A percentile compares a stretch with the other conserved stretches of the same genome.
Conservation (phyloP, 2,888 invertebrate species). For the Drosophila eohydei region DNA sequence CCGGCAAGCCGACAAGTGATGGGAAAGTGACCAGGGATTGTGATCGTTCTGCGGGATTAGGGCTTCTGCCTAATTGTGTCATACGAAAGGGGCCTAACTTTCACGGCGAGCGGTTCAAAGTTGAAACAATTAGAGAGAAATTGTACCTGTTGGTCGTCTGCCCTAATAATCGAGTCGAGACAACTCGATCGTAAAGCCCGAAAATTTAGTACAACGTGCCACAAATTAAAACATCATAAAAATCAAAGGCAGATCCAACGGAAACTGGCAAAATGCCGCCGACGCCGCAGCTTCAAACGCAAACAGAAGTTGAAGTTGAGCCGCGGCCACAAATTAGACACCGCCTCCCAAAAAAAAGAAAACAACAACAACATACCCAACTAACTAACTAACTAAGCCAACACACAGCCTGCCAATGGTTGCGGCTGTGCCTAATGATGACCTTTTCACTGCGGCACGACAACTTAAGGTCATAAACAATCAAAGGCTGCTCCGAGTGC, state of each 20-base stretch:
- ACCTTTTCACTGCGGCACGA: constrained; percentile 83
- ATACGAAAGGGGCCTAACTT: constrained; percentile 22
- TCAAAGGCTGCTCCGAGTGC: constrained; percentile 69
- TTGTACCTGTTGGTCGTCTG: constrained; percentile 62
- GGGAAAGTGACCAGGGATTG: constrained; percentile 55
- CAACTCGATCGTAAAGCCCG: constrained; percentile 36
- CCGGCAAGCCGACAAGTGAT: constrained; percentile 69
- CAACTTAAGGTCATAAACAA: constrained; percentile 83
- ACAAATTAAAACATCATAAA: constrained; percentile 80
- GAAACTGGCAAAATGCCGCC: constrained; percentile 58
- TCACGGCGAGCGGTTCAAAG: constrained; percentile 30
- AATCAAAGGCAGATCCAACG: constrained; percentile 65
- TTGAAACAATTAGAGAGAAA: constrained; percentile 24
- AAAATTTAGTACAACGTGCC: constrained; percentile 71
- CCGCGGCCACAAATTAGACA: constrained; percentile 70
- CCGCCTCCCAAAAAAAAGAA: constrained; percentile 59
- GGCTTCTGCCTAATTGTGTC: constrained; percentile 53
- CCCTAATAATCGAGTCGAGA: constrained; percentile 26
- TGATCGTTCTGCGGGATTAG: constrained; percentile 43
- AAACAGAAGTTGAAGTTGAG: constrained; percentile 79
- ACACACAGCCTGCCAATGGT: constrained; percentile 36
- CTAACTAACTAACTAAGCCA: constrained; percentile 62
- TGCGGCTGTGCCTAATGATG: constrained; percentile 73
- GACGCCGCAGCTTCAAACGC: constrained; percentile 32
- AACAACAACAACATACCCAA: constrained; percentile 23